These are phyloP conservation scores for Centropristis striata DNA, from an alignment of 2,113 vertebrate genomes.

Conservation along the genomic window DNA sequence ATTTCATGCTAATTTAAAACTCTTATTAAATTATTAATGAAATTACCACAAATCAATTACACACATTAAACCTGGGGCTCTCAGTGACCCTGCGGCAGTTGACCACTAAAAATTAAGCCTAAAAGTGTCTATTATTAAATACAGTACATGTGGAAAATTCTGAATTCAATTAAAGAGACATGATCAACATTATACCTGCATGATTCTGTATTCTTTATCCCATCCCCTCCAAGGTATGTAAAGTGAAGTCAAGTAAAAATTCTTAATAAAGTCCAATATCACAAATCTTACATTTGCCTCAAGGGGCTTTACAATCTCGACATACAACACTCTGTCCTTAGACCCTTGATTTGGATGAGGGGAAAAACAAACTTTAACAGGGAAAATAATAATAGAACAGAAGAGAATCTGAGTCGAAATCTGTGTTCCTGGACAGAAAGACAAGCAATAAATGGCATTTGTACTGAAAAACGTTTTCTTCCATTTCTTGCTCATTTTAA, in stretches of 20 bases:
- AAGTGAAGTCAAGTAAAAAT: neutral
- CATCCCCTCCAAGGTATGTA: neutral
- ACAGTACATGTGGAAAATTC: conserved; percentile 9
- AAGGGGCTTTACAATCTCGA: too few species aligned
- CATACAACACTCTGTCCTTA: too few species aligned
- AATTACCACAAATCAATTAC: conserved; percentile 5
- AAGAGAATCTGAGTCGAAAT: too few species aligned
- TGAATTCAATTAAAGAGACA: neutral
- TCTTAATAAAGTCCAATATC: neutral
- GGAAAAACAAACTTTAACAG: too few species aligned
- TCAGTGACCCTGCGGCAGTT: neutral
- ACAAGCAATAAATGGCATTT: too few species aligned
- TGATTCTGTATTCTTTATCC: neutral
- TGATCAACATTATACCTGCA: neutral
- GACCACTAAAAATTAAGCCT: conserved; percentile 4
- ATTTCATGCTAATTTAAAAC: neutral
- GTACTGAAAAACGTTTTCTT: too few species aligned
- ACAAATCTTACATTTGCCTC: too few species aligned
- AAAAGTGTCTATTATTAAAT: conserved; percentile 5
- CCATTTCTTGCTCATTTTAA: too few species aligned
- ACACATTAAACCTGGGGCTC: conserved; percentile 7
- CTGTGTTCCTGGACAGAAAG: too few species aligned
- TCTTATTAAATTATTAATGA: neutral
- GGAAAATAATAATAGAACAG: too few species aligned
- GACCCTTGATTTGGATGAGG: too few species aligned